phyloP scores from a whole-genome alignment of 2,888 invertebrate species.

The Gibbula magus region DNA sequence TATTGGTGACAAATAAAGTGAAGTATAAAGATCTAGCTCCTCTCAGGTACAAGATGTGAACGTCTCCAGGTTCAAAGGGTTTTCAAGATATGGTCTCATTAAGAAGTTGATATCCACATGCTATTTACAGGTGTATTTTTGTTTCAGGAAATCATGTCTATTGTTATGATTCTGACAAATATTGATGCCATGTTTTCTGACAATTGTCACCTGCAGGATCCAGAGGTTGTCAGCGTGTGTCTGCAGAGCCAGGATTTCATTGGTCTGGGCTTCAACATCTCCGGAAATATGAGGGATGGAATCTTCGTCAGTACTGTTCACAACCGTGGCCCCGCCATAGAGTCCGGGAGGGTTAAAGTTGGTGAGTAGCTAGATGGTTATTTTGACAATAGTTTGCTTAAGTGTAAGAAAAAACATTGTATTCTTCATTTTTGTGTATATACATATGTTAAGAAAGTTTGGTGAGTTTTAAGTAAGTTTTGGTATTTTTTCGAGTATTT shows the following conservation, averaged over 20 bases:
- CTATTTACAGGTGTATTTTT: too few relatives aligned
- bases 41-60: too few relatives aligned
- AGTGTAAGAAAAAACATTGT: too few relatives aligned
- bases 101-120: too few relatives aligned
- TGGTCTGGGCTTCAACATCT: constrained; percentile 89
- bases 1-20: too few relatives aligned
- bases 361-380: constrained; percentile 77
- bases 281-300: constrained; percentile 93
- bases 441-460: too few relatives aligned
- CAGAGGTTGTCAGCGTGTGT: constrained; percentile 82
- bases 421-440: too few relatives aligned
- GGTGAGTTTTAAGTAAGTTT: too few relatives aligned
- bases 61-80: too few relatives aligned
- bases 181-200: not conserved
- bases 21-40: too few relatives aligned
- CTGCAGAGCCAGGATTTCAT: constrained; percentile 91
- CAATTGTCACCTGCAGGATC: constrained; percentile 76
- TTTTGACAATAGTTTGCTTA: not conserved
- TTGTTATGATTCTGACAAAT: not conserved
- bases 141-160: not conserved
- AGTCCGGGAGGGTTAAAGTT: constrained; percentile 86
- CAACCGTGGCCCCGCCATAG: constrained; percentile 90
- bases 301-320: constrained; percentile 91
- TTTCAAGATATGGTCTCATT: too few relatives aligned
- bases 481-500: too few relatives aligned